These are phyloP conservation scores for Oryctes rhinoceros DNA, from an alignment of 1,140 invertebrate species.

Conservation along the genomic window DNA sequence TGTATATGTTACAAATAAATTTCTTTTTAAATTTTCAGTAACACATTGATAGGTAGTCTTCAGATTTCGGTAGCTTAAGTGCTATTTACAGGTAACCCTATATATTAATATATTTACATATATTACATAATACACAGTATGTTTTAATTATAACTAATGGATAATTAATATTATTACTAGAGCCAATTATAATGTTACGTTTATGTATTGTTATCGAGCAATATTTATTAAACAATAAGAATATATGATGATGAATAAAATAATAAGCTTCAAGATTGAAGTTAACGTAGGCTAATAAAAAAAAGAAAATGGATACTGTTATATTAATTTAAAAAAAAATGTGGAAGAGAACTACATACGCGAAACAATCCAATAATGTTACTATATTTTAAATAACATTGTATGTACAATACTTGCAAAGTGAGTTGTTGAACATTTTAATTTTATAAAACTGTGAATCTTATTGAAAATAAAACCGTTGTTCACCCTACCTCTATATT, in stretches of 20 bases:
- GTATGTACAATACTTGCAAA: slow-evolving; percentile 40
- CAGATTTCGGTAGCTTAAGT: no score
- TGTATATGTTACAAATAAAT: no score
- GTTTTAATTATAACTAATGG: neutral
- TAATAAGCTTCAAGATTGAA: neutral
- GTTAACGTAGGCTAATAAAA: neutral
- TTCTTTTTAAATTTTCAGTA: no score
- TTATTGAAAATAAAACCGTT: slow-evolving; percentile 40
- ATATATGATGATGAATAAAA: neutral
- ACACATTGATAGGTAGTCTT: no score
- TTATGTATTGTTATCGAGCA: slow-evolving; percentile 20
- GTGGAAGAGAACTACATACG: neutral
- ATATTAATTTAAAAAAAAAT: slow-evolving; percentile 11
- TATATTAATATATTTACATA: no score
- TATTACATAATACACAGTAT: slow-evolving; percentile 1
- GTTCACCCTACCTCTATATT: slow-evolving; percentile 39
- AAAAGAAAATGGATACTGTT: neutral
- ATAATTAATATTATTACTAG: neutral
- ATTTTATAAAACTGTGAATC: slow-evolving; percentile 42
- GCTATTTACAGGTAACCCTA: no score
- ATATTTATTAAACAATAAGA: slow-evolving; percentile 27
- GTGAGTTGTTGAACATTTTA: slow-evolving; percentile 43
- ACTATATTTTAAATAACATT: slow-evolving; percentile 40
- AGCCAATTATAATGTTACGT: slow-evolving; percentile 6
- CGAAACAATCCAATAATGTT: slow-evolving; percentile 38